These are phyloP conservation scores for Pygocentrus nattereri DNA, from an alignment of 2,797 vertebrate genomes.

Conservation along the genomic window DNA sequence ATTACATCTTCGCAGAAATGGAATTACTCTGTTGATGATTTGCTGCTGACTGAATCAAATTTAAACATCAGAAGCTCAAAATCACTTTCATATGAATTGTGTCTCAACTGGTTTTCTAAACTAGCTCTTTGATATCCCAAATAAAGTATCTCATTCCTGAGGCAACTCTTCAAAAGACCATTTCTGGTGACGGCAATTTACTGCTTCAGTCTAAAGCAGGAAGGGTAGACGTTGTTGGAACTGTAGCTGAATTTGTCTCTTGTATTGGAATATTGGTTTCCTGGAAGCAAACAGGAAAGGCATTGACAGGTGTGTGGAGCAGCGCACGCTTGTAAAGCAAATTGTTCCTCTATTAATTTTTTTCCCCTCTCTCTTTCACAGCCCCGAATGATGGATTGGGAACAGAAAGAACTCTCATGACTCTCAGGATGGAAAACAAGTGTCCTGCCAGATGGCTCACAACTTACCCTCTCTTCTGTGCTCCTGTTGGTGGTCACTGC, in stretches of 20 bases:
- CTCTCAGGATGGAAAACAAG: conserved; percentile 49
- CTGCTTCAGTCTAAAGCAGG: not conserved
- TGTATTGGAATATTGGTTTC: conserved; percentile 1
- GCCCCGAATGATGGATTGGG: conserved; percentile 45
- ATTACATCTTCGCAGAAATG: not conserved
- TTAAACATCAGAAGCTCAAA: not conserved
- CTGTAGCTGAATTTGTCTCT: not conserved
- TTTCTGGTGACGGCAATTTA: not conserved
- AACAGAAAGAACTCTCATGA: conserved; percentile 41
- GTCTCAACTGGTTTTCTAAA: not conserved
- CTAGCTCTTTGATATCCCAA: not conserved
- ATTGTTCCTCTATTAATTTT: conserved; percentile 25
- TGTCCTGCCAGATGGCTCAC: conserved; percentile 44
- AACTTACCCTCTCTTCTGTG: conserved; percentile 24
- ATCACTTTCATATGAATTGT: not conserved
- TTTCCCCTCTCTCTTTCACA: conserved; percentile 25
- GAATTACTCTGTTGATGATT: not conserved
- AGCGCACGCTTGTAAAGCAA: conserved; percentile 24
- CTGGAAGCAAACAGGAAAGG: conserved; percentile 18
- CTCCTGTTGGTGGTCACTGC: conserved; percentile 37
- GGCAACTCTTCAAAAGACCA: not conserved
- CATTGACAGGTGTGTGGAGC: conserved; percentile 26
- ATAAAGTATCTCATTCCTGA: not conserved
- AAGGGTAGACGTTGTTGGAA: conserved; percentile 5
- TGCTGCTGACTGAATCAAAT: not conserved